A percentile compares a stretch with the other conserved stretches of the same genome.
These are phyloP conservation scores for Ammodytes marinus DNA, from an alignment of 2,113 vertebrate genomes.

Conservation along the genomic window DNA sequence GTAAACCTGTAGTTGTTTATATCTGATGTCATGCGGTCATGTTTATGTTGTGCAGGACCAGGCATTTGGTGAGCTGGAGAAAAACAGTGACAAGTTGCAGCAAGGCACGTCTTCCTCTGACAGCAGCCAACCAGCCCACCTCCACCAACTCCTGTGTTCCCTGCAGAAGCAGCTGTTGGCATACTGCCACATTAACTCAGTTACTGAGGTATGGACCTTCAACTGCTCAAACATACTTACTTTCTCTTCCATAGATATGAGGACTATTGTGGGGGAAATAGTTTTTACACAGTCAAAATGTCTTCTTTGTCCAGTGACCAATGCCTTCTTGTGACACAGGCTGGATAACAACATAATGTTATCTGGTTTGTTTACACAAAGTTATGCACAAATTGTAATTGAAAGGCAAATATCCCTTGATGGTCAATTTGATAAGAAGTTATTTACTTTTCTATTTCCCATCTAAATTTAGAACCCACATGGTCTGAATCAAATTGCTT, in stretches of 20 bases:
- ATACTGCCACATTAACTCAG: conserved; percentile 95
- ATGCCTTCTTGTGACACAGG: background rate
- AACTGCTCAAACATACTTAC: background rate
- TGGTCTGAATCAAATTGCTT: background rate
- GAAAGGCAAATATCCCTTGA: background rate
- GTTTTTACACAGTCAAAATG: background rate
- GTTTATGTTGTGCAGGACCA: conserved; percentile 87
- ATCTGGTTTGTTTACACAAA: background rate
- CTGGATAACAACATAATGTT: background rate
- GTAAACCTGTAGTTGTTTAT: background rate
- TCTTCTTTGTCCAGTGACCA: background rate
- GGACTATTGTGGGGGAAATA: background rate
- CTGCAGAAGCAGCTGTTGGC: conserved; percentile 97
- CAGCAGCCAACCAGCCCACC: conserved; percentile 97
- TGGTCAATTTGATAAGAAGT: background rate
- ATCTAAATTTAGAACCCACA: conserved; percentile 12
- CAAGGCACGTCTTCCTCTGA: conserved; percentile 93
- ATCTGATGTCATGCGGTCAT: background rate
- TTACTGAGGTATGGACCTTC: conserved; percentile 88
- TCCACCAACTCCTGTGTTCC: conserved; percentile 96
- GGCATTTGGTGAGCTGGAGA: conserved; percentile 98
- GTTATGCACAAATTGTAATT: no score
- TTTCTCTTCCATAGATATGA: background rate
- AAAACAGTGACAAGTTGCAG: conserved; percentile 97
- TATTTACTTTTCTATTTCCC: background rate